A percentile compares a stretch with the other conserved stretches of the same genome.
These are phyloP conservation scores for cattle (Bos taurus) DNA, from an alignment of 2,113 vertebrate genomes.

Conservation along the genomic window DNA sequence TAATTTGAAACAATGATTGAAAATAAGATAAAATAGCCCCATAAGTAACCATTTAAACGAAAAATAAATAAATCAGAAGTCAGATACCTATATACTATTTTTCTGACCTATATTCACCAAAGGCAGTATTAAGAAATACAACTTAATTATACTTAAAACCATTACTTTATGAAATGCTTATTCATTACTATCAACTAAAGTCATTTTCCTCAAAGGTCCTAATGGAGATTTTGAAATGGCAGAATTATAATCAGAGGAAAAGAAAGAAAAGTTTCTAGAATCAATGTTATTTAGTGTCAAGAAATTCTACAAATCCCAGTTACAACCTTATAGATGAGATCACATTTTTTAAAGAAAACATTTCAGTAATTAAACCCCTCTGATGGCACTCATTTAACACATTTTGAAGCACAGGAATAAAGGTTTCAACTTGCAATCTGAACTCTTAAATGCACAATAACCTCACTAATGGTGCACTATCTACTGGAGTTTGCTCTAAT, in stretches of 20 bases:
- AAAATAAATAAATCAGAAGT: background rate
- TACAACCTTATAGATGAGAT: background rate
- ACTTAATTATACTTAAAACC: background rate
- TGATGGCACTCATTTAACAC: background rate
- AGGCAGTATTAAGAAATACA: background rate
- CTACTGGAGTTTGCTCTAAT: background rate
- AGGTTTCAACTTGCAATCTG: background rate
- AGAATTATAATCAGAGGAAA: background rate
- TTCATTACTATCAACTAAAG: background rate
- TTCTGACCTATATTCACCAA: background rate
- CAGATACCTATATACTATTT: background rate
- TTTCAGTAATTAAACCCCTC: background rate
- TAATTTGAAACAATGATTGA: background rate
- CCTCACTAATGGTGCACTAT: background rate
- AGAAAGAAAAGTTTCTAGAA: background rate
- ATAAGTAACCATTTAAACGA: background rate
- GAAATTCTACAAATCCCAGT: background rate
- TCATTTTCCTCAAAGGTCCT: background rate
- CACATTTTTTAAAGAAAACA: background rate
- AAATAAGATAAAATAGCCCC: background rate
- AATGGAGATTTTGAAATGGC: background rate
- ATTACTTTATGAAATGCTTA: background rate
- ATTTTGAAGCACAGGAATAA: background rate
- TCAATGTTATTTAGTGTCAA: background rate
- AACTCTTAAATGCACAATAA: background rate